phyloP scores from a whole-genome alignment of 2,888 invertebrate species.

The Zygaena filipendulae region DNA sequence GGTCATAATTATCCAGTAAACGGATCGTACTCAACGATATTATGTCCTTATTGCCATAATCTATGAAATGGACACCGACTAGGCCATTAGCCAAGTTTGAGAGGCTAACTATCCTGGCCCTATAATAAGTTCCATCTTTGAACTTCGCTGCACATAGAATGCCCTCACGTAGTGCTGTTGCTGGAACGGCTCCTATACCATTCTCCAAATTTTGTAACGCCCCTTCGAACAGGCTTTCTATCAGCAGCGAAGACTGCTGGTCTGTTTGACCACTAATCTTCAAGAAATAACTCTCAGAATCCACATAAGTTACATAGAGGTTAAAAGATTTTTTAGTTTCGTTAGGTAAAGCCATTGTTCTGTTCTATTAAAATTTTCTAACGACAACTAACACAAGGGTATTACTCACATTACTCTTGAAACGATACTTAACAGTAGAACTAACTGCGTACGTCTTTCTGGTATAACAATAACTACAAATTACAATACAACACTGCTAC shows the following conservation, averaged over 20 bases:
- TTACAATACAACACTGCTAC: conserved; percentile 25
- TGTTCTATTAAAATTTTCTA: conserved; percentile 15
- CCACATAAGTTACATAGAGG: conserved; percentile 74
- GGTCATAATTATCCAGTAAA: conserved; percentile 61
- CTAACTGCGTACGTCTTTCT: not conserved
- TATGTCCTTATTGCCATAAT: conserved; percentile 73
- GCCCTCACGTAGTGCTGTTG: conserved; percentile 60
- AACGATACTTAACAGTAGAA: too few species aligned
- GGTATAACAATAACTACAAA: too few species aligned
- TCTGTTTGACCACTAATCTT: conserved; percentile 79
- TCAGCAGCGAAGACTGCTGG: conserved; percentile 60
- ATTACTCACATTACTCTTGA: conserved; percentile 36
- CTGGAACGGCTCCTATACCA: conserved; percentile 51
- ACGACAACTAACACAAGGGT: conserved; percentile 13
- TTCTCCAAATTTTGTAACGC: conserved; percentile 49
- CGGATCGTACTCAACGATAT: conserved; percentile 71
- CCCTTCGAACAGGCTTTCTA: conserved; percentile 61
- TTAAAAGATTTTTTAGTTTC: conserved; percentile 45
- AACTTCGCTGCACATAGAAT: conserved; percentile 74
- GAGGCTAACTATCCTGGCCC: conserved; percentile 69
- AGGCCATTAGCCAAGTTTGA: conserved; percentile 54
- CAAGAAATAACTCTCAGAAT: conserved; percentile 74
- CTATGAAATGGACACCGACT: conserved; percentile 75
- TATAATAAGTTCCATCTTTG: conserved; percentile 73
- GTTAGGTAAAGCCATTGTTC: conserved; percentile 39